Conservation (phyloP, 2,797 vertebrate genomes). For the Syngnathus acus region DNA sequence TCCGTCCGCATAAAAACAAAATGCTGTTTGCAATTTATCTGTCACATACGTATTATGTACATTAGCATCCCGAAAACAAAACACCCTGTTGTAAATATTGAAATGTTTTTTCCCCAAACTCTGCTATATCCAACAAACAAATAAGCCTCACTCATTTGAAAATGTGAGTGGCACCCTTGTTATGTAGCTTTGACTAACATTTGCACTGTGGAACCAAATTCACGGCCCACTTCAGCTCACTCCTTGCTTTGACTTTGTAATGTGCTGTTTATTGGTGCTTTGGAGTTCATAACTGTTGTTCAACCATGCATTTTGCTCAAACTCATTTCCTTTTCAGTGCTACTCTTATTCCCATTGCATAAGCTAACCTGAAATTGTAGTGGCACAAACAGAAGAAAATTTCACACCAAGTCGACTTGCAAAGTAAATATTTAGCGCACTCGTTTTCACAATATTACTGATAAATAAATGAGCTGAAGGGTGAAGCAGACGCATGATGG, state of each 20-base stretch:
- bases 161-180: conserved; percentile 36
- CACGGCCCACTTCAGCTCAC: conserved; percentile 19
- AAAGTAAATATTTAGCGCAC: background rate
- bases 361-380: background rate
- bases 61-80: conserved; percentile 28
- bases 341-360: background rate
- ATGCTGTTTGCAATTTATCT: conserved; percentile 54
- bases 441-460: too few species aligned
- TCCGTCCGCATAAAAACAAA: conserved; percentile 41
- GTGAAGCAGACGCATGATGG: too few species aligned
- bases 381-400: too few species aligned
- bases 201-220: conserved; percentile 42
- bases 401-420: too few species aligned
- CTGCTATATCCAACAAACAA: conserved; percentile 29
- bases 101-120: conserved; percentile 21
- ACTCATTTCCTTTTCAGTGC: background rate
- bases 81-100: conserved; percentile 61
- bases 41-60: conserved; percentile 48
- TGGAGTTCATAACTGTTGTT: conserved; percentile 16
- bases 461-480: too few species aligned
- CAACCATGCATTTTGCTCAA: background rate
- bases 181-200: conserved; percentile 48
- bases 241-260: conserved; percentile 38
- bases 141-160: conserved; percentile 15
- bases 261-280: conserved; percentile 26